Evolutionary conservation across 2,113 vertebrate species (phyloP).

Genomic region (Lasiurus cinereus): DNA sequence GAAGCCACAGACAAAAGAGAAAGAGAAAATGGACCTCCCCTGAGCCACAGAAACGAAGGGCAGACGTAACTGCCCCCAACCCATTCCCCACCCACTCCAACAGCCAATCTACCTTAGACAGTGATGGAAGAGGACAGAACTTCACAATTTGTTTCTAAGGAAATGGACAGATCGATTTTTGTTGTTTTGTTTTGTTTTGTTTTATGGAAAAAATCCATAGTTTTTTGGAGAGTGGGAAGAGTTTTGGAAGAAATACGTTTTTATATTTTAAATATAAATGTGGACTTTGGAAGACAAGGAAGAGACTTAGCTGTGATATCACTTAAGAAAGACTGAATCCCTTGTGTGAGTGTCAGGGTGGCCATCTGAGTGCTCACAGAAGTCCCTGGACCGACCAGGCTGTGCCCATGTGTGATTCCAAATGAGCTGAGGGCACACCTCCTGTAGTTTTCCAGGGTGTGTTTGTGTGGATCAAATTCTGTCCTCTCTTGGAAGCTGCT

Average conservation of each 20-base stretch:
- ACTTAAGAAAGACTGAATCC: neutral
- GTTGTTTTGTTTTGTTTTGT: constrained; percentile 76
- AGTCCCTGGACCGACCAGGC: neutral
- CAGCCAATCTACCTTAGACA: neutral
- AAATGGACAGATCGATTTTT: constrained; percentile 71
- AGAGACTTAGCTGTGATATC: neutral
- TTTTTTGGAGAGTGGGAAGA: neutral
- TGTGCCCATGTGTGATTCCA: fast-evolving
- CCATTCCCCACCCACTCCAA: neutral
- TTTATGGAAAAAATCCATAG: too few relatives aligned
- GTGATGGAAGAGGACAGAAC: constrained; percentile 58
- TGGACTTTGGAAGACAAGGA: neutral
- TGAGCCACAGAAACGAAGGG: constrained; percentile 78
- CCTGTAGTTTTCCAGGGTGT: fast-evolving
- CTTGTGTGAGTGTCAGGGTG: fast-evolving
- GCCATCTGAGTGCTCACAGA: neutral
- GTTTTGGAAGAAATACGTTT: constrained; percentile 13
- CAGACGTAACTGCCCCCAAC: constrained; percentile 69
- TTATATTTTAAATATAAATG: constrained; percentile 23
- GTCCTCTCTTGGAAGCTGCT: neutral
- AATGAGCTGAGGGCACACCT: neutral
- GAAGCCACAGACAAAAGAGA: constrained; percentile 86
- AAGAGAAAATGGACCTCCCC: constrained; percentile 75
- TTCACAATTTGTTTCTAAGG: constrained; percentile 68
- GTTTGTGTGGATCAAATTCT: neutral